These are phyloP conservation scores for Tachycineta bicolor DNA, from an alignment of 2,113 vertebrate species.

Conservation along the genomic window DNA sequence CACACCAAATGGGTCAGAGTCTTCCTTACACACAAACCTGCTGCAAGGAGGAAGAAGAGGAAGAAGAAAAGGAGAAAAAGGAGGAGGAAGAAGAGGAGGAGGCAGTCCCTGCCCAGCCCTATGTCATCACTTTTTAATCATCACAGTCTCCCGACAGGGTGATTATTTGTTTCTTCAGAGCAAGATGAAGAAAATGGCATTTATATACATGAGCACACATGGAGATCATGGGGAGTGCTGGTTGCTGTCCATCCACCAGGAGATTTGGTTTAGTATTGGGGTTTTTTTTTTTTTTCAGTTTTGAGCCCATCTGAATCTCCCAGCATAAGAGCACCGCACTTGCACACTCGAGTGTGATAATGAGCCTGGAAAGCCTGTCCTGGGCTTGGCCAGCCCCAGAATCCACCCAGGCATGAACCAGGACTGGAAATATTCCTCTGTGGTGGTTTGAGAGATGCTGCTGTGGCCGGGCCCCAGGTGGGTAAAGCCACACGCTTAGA, in stretches of 20 bases:
- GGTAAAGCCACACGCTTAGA: neutral
- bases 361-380: neutral
- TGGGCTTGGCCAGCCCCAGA: neutral
- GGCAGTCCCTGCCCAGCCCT: neutral
- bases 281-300: neutral
- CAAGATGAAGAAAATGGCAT: neutral
- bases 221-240: neutral
- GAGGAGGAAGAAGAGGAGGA: neutral
- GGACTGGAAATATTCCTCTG: neutral
- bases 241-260: neutral
- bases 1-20: neutral
- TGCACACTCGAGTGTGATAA: neutral
- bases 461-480: neutral
- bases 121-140: neutral
- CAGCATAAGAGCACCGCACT: fast-evolving
- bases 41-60: neutral
- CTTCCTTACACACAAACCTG: neutral
- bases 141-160: neutral
- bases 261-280: neutral
- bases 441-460: neutral
- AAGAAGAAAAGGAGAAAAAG: neutral
- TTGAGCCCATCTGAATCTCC: neutral
- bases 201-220: neutral
- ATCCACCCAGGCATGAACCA: neutral
- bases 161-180: neutral